Conservation (phyloP, 2,113 vertebrate genomes). For the Euleptes europaea region DNA sequence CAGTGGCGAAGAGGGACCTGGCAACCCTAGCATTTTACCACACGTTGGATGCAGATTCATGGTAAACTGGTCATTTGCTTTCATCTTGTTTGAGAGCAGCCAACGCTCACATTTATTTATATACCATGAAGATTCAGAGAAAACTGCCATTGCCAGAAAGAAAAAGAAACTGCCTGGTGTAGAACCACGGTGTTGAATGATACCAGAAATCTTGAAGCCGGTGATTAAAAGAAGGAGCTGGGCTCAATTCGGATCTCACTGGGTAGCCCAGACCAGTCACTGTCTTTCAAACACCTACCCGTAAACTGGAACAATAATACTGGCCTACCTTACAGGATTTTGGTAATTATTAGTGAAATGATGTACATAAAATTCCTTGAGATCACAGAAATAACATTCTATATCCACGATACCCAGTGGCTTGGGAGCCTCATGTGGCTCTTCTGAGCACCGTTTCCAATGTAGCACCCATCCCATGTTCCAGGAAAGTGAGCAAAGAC, state of each 20-base stretch:
- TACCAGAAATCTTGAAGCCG: neutral
- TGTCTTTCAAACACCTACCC: neutral
- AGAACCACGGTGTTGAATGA: neutral
- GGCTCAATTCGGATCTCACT: neutral
- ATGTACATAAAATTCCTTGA: too few species aligned
- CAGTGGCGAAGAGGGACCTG: too few species aligned
- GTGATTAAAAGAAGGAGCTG: neutral
- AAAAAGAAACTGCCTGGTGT: constrained; percentile 3
- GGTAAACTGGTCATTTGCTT: neutral
- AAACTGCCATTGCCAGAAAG: neutral
- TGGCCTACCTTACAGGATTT: too few species aligned
- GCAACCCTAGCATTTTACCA: neutral
- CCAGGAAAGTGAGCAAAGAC: too few species aligned
- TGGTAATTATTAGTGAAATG: too few species aligned
- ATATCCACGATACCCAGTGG: too few species aligned
- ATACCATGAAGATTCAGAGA: neutral
- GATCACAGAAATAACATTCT: too few species aligned
- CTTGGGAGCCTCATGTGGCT: too few species aligned
- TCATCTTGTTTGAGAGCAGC: neutral
- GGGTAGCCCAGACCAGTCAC: neutral
- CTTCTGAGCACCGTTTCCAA: too few species aligned
- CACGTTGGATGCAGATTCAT: neutral
- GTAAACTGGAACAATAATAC: too few species aligned
- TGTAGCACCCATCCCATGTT: too few species aligned
- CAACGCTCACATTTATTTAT: neutral